A percentile compares a stretch with the other conserved stretches of the same genome.
These are phyloP conservation scores for Danio choprae DNA, from an alignment of 2,797 vertebrate species.

Conservation along the genomic window DNA sequence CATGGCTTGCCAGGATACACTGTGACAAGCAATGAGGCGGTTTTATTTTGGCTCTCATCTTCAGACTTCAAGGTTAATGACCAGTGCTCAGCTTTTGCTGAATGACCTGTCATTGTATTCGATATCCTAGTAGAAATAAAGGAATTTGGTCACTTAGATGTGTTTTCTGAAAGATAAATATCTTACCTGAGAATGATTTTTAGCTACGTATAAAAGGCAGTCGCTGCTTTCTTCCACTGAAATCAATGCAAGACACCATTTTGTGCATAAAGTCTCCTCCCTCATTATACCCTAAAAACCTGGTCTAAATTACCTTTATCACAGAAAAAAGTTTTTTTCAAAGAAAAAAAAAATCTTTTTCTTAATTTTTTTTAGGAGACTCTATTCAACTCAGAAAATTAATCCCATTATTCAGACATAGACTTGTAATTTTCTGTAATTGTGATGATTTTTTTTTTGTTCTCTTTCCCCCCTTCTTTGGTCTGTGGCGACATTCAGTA, in stretches of 20 bases:
- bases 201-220: background rate
- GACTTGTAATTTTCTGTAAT: constrained; percentile 50
- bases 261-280: background rate
- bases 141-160: constrained; percentile 8
- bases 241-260: background rate
- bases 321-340: constrained; percentile 5
- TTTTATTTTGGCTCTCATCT: constrained; percentile 30
- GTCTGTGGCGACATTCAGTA: constrained; percentile 41
- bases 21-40: constrained; percentile 48
- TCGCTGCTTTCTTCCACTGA: background rate
- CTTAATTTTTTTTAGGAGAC: constrained; percentile 31
- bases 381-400: constrained; percentile 24
- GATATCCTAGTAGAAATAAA: constrained; percentile 5
- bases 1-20: constrained; percentile 58
- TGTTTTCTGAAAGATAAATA: constrained; percentile 26
- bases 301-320: constrained; percentile 12
- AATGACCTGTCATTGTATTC: constrained; percentile 31
- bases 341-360: background rate
- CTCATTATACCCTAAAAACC: constrained; percentile 14
- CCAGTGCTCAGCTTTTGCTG: constrained; percentile 6
- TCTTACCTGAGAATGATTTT: background rate
- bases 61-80: constrained; percentile 27
- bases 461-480: background rate
- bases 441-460: constrained; percentile 26
- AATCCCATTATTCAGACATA: constrained; percentile 49